These are phyloP conservation scores for Spongilla lacustris DNA, from an alignment of 37 sponge, comb jelly and placozoan species.

Conservation along the genomic window DNA sequence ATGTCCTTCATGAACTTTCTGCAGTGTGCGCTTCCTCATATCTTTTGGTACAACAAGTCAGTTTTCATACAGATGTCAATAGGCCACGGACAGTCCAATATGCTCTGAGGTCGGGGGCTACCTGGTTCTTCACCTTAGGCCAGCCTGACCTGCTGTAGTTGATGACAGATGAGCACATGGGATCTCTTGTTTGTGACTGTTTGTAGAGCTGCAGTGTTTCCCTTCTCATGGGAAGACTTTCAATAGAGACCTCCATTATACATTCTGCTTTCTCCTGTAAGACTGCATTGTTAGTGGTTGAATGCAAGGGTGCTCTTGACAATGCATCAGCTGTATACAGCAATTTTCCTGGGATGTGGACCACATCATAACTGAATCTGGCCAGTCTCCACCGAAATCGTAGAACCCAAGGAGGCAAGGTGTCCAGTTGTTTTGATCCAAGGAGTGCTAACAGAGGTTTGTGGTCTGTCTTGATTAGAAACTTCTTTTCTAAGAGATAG, in stretches of 20 bases:
- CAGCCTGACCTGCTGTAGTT: conserved; percentile 9
- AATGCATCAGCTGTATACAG: conserved; percentile 48
- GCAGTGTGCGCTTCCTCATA: conserved; percentile 1
- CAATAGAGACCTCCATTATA: neutral
- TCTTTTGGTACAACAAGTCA: conserved; percentile 13
- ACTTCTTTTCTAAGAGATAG: conserved; percentile 26
- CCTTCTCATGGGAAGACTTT: conserved; percentile 1
- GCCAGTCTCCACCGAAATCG: conserved; percentile 24
- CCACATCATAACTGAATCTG: conserved; percentile 21
- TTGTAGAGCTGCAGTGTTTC: conserved; percentile 6
- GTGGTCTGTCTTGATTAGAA: conserved; percentile 50
- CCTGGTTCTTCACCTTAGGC: neutral
- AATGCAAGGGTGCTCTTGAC: neutral
- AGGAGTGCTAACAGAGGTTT: conserved; percentile 57
- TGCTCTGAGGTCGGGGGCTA: neutral
- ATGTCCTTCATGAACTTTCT: conserved; percentile 26
- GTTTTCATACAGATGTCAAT: conserved; percentile 15
- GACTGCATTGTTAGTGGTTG: neutral
- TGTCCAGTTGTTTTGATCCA: conserved; percentile 15
- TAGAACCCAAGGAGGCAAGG: conserved; percentile 34
- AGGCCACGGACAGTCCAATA: conserved; percentile 26
- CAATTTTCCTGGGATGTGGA: conserved; percentile 42
- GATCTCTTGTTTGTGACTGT: conserved; percentile 1
- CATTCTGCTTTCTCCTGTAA: neutral
- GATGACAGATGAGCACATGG: conserved; percentile 25